Evolutionary conservation across 2,113 vertebrate species (phyloP).

Genomic region (Cochlearius cochlearius): DNA sequence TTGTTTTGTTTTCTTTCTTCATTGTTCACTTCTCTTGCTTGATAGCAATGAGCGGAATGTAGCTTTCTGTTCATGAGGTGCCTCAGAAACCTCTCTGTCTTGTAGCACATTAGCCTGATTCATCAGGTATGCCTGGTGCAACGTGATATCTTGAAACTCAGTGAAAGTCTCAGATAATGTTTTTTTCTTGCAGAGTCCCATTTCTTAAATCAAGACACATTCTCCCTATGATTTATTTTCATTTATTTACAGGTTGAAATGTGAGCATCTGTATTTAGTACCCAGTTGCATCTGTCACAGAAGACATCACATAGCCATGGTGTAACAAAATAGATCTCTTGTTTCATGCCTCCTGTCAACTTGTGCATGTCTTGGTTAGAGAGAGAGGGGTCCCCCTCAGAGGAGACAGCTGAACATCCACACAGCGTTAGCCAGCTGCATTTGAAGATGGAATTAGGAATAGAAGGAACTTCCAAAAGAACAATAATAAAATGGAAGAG

Average conservation of each 20-base stretch:
- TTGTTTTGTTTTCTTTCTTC: not conserved
- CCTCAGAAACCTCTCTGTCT: not conserved
- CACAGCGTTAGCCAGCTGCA: constrained; percentile 28
- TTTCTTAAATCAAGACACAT: not conserved
- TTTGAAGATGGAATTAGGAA: constrained; percentile 50
- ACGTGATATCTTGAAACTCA: not conserved
- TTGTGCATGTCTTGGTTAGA: not conserved
- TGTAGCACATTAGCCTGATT: not conserved
- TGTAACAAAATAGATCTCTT: not conserved
- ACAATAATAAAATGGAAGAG: constrained; percentile 16
- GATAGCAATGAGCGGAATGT: not conserved
- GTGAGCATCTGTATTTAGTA: not conserved
- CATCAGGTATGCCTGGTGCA: not conserved
- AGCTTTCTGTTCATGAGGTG: not conserved
- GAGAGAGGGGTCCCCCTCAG: not conserved
- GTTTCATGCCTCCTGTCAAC: constrained; percentile 2
- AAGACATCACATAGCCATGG: constrained; percentile 10
- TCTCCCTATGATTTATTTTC: constrained; percentile 21
- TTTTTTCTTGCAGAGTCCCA: not conserved
- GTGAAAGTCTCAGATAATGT: not conserved
- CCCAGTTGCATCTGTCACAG: constrained; percentile 8
- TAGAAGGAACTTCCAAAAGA: constrained; percentile 33
- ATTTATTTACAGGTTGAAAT: constrained; percentile 63
- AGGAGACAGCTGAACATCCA: constrained; percentile 37
- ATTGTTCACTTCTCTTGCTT: not conserved